Conservation (phyloP, 2,888 invertebrate genomes). For the Mycalesis mineus region DNA sequence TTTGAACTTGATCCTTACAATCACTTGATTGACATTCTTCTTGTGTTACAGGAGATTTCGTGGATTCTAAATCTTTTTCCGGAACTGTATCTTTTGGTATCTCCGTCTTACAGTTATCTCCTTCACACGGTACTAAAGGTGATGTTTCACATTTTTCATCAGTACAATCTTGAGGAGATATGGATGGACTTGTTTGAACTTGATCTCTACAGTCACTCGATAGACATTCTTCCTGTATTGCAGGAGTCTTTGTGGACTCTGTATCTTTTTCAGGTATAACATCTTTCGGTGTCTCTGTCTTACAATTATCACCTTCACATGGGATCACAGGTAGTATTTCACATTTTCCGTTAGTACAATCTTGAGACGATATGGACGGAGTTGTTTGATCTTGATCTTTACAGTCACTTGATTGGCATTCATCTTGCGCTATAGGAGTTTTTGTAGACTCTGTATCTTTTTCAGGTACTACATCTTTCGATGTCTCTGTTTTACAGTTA, state of each 20-base stretch:
- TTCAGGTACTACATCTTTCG: not conserved
- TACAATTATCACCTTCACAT: slow-evolving; percentile 38
- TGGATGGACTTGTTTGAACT: slow-evolving; percentile 16
- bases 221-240: slow-evolving; percentile 8
- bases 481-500: slow-evolving; percentile 28
- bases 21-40: slow-evolving; percentile 13
- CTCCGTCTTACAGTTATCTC: slow-evolving; percentile 33
- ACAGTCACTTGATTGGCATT: slow-evolving; percentile 38
- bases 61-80: slow-evolving; percentile 11
- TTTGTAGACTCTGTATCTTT: slow-evolving; percentile 16
- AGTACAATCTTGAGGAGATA: not conserved
- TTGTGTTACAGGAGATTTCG: not conserved
- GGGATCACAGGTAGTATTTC: slow-evolving; percentile 27
- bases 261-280: slow-evolving; percentile 4
- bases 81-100: slow-evolving; percentile 3
- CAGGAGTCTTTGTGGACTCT: slow-evolving; percentile 6
- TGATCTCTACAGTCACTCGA: slow-evolving; percentile 13
- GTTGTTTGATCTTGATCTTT: slow-evolving; percentile 2
- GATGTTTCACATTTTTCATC: slow-evolving; percentile 28
- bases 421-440: slow-evolving; percentile 29
- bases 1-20: slow-evolving; percentile 19
- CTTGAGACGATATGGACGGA: not conserved
- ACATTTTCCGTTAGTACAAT: slow-evolving; percentile 17
- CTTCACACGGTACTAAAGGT: slow-evolving; percentile 33
- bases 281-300: slow-evolving; percentile 12